Evolutionary conservation across 2,797 vertebrate species (phyloP).

Genomic region (Hypotaenidia okinawae): DNA sequence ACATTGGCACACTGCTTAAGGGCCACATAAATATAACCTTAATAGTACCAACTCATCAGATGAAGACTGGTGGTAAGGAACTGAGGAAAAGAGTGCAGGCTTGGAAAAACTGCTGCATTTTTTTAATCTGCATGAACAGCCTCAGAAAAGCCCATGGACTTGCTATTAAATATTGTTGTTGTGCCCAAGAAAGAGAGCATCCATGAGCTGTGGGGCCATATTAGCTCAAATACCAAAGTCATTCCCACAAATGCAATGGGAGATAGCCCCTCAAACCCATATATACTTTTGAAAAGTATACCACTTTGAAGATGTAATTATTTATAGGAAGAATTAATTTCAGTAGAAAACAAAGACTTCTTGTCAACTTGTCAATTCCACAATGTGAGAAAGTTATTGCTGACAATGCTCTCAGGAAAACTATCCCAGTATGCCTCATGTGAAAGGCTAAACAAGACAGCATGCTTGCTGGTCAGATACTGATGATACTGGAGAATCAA

Average conservation of each 20-base stretch:
- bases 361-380: neutral
- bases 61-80: neutral
- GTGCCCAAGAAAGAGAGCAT: neutral
- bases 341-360: neutral
- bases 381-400: neutral
- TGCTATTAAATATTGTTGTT: neutral
- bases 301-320: neutral
- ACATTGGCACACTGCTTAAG: neutral
- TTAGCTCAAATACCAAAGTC: neutral
- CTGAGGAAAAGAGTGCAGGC: neutral
- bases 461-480: neutral
- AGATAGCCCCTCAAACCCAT: neutral
- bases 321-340: neutral
- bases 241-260: neutral
- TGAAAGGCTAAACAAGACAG: neutral
- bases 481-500: neutral
- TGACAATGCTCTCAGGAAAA: neutral
- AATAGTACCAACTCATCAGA: neutral
- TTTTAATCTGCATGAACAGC: neutral
- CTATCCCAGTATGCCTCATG: neutral
- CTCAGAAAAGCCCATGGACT: neutral
- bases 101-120: neutral
- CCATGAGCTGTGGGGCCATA: neutral
- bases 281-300: neutral
- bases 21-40: neutral